Base-by-base conservation (phyloP, 2,113 vertebrate genomes). In the Myocastor coypus region DNA sequence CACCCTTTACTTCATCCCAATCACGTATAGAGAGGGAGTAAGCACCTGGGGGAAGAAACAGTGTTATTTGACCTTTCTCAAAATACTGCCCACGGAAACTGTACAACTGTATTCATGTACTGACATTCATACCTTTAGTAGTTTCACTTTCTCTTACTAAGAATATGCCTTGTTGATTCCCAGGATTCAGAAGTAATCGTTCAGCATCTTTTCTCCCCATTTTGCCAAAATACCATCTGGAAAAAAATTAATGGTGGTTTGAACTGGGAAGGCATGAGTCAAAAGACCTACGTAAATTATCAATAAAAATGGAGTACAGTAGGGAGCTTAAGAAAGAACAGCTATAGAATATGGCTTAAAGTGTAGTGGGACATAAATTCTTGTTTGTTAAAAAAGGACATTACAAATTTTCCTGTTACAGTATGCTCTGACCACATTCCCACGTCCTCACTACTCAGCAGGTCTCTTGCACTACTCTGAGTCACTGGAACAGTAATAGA, bases 221-320 rank as follows among this genome's bases (percentile, higher is more conserved):
- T 98, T 99, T 99, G 64, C 99, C 99, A 99, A 99, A 99, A 99
- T 99, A 99, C 99, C 99, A 99, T 98, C 99, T 99, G 98, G 87
- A 96, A 97, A 95, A 97, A 97, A 96, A 78, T 57, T 19, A 96
- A 91, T 82, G 69, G 71, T 10, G 1, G 78, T 40, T 95, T 93
- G 11, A 96, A 80, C 24, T 78, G 57, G 22, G 96, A 75, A 97
- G 37, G 0, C 2, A 2, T 91, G 19, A 61, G 30, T 40, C 37
- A 96, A 40, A 75, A 96, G 64, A 84, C 77, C 85, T 96, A 96
- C 66, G 95, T 9, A 28, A 94, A 32, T 16, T 63, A 83, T 34
- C 90, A 68, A 20, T 61, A 83, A 91, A 37, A 95, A 92, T 37
- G 9, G 26, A 91, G 12, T n/a, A 20, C 17, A 20, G 20, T 28